A percentile compares a stretch with the other conserved stretches of the same genome.
Conservation (phyloP, 2,888 invertebrate species). For the Hybos culiciformis region DNA sequence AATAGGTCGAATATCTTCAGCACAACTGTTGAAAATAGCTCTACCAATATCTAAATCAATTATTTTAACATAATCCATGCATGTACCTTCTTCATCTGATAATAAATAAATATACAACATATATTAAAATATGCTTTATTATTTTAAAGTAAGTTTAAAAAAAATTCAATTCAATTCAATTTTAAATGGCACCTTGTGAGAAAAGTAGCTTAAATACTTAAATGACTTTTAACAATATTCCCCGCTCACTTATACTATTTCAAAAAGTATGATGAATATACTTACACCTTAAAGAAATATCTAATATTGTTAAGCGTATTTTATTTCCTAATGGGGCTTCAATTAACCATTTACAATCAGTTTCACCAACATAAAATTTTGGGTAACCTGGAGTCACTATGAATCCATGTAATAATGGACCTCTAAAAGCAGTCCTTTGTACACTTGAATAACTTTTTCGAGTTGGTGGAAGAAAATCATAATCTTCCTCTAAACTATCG, state of each 20-base stretch:
- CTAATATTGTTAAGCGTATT: conserved; percentile 50
- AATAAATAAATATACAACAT: conserved; percentile 3
- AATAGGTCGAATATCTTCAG: conserved; percentile 15
- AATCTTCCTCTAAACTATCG: conserved; percentile 8
- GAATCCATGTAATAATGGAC: conserved; percentile 40
- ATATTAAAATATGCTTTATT: too few relatives aligned
- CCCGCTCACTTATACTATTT: too few relatives aligned
- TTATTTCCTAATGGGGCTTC: conserved; percentile 46
- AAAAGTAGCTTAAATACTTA: too few relatives aligned
- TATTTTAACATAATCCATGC: conserved; percentile 19
- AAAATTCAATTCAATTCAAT: too few relatives aligned
- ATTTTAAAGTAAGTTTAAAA: too few relatives aligned
- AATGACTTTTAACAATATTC: too few relatives aligned
- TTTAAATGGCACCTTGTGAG: too few relatives aligned
- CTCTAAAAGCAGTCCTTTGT: conserved; percentile 16
- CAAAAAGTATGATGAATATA: too few relatives aligned
- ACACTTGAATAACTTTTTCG: conserved; percentile 14
- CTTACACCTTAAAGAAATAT: conserved; percentile 57
- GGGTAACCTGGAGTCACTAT: conserved; percentile 62
- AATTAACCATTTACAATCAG: conserved; percentile 53
- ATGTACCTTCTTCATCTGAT: conserved; percentile 17
- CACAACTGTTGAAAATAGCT: conserved; percentile 18
- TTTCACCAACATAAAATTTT: conserved; percentile 53
- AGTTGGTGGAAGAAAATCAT: not conserved
- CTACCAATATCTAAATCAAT: conserved; percentile 14